Evolutionary conservation across 2,797 vertebrate species (phyloP).

Genomic region (Masticophis lateralis): DNA sequence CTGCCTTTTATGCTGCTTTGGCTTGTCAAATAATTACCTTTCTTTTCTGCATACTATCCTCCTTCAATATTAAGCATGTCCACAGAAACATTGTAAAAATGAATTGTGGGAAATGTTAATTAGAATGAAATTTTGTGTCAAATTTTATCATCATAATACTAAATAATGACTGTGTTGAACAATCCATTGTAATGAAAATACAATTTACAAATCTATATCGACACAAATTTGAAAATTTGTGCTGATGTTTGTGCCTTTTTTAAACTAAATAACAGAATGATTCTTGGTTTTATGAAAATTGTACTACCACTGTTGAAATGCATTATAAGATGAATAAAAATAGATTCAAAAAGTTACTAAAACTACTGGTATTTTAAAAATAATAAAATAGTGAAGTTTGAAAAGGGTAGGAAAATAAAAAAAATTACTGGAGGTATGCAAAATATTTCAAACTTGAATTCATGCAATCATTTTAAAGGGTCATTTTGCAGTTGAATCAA

Average conservation of each 20-base stretch:
- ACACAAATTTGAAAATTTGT: conserved; percentile 27
- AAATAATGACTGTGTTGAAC: neutral
- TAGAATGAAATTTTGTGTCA: conserved; percentile 3
- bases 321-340: neutral
- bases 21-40: conserved; percentile 48
- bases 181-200: conserved; percentile 16
- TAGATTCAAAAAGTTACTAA: neutral
- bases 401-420: neutral
- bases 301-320: neutral
- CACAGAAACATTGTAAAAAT: conserved; percentile 3
- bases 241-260: neutral
- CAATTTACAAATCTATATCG: conserved; percentile 21
- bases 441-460: neutral
- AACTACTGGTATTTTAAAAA: neutral
- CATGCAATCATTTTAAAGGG: neutral
- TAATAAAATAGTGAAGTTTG: neutral
- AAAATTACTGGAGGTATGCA: neutral
- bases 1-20: conserved; percentile 40
- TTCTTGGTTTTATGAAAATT: neutral
- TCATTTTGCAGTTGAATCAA: neutral
- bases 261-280: conserved; percentile 15
- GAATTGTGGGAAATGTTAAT: neutral
- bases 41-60: conserved; percentile 51
- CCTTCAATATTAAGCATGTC: conserved; percentile 23
- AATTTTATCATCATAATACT: neutral